Base-by-base conservation (phyloP, 2,797 vertebrate species). In the Falco peregrinus region DNA sequence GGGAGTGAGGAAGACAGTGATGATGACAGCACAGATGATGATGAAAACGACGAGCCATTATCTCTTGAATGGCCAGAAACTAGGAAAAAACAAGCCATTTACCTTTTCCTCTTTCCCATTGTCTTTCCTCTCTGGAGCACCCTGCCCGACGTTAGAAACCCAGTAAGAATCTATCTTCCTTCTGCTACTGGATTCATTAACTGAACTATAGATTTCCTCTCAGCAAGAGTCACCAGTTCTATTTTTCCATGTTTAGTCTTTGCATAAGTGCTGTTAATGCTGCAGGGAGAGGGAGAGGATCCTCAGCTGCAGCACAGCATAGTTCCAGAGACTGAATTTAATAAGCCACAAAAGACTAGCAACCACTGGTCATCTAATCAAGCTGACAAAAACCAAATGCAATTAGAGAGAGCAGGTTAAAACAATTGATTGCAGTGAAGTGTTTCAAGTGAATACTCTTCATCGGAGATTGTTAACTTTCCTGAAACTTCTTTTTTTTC, bases 121-220 rank as follows among this genome's bases (percentile, higher is more conserved):
- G 98, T 99, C 69, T 97, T 99, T 91, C 99, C 99, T 48, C 97
- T 99, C 94, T 99, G 99, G 99, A 98, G 99, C 94, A 99, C 99
- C 0, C 91, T 99, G 48, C 99, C 99, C 3, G 99, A 99, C 0
- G 99, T 99, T 76, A 98, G 99, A 80, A 99, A 99, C 94, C 98
- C 97, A 73, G 99, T 99, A 96, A 98, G 98, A 86, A 78, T 80
- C 47, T 31, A 2, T 61, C 77, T 43, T 71, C 53, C 65, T 87
- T 67, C 45, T 47, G 31, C 37, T 76, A 33, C 61, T 53, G 51
- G 24, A 53, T 39, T 67, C 47, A 47, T 75, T 89, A 93, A 69
- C 48, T 68, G 37, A 78, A 24, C 75, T 80, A 57, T 10, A 87
- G 82, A 25, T 85, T 96, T 92, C 64, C 57, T 45, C 75, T 89